Base-by-base conservation (phyloP, 2,888 invertebrate species). In the Odontocolon sp. region DNA sequence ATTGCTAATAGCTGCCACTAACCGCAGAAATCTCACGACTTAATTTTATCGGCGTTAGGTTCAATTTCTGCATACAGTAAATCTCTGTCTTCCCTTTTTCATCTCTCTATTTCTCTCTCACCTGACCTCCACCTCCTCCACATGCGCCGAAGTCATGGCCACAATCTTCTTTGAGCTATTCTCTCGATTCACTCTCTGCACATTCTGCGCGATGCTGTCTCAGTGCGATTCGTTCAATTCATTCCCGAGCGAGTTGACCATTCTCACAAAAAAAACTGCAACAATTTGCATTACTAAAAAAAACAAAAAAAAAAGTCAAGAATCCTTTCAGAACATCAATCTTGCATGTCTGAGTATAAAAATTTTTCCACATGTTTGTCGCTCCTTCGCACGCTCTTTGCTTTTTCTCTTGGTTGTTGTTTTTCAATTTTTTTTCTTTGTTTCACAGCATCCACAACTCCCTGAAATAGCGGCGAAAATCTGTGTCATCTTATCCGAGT, bases 121-220 rank as follows among this genome's bases (percentile, higher is more conserved):
- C 42, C 33, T n/a, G 63, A 63, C 61, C 54, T 61, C 47, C 71
- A 57, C 18, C 57, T 57, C 57, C 64, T 57, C 45, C 3, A 50
- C 45, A 36, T 16, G 45, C 31, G 42, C 42, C 21, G 45, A 8
- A 56, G 64, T 56, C 64, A 72, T 23, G 64, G 50, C 57, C 71
- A 50, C 28, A 64, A 56, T 47, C 56, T 26, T 56, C 64, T 50
- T 64, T 47, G 56, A 64, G 33, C 38, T 45, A 23, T 21, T 38
- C 18, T 6, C 9, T 52, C 14, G 50, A 50, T 31, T 59, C 40
- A 14, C 57, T 42, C 38, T 28, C 21, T 16, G 56, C 28, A 42
- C 9, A 47, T 42, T 70, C 5, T 3, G 40, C 11, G 50, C 52
- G 11, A 11, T 42, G 42, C 42, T 36, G 40, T 21, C 33, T 33